Evolutionary conservation across 2,888 invertebrate genomes (phyloP), one percentile per base, ranked within the genome.

Genomic region (Eretmocerus hayati): DNA sequence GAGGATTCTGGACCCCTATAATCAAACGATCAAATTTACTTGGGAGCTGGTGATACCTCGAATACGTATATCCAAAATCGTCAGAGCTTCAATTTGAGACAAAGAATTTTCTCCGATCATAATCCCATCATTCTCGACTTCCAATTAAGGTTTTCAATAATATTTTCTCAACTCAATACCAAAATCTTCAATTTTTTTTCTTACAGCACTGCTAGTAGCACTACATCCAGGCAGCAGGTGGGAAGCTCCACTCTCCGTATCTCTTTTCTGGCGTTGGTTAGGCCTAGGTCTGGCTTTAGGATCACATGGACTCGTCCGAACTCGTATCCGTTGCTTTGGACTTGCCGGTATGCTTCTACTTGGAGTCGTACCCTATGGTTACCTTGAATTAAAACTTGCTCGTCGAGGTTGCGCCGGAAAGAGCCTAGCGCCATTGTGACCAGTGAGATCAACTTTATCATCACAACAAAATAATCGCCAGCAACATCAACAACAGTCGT

Each of bases 271-370:
- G 57, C 78, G 79, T 2, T 81, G 78, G 47, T 72, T 80, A 62
- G 77, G 79, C 1, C 65, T 81, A 22, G 75, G 80, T 0, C 59
- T 81, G 32, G 76, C 78, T 2, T 77, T 79, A 2, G 77, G 79
- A 2, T 75, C 80, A 3, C 80, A 79, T n/a, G 74, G 79, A 1
- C 63, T 77, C 18, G 75, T 80, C 1, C 80, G 80, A 60, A 74
- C 77, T 65, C 75, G 61, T 59, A 72, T 52, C 64, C 75, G 53
- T 46, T 78, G 56, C 52, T 75, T 58, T 58, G 79, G 62, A 66
- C 64, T 79, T 46, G 74, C 75, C 4, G 70, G 68, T 31, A 72
- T 75, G 49, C 65, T 80, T 53, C 56, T 78, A n/a, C 60, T 75
- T 20, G 74, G 77, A 2, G 75, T 77, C n/a, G 60, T 76, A 13